A percentile compares a stretch with the other conserved stretches of the same genome.
Conservation (phyloP, 2,797 vertebrate species). For the Botia almorhae region DNA sequence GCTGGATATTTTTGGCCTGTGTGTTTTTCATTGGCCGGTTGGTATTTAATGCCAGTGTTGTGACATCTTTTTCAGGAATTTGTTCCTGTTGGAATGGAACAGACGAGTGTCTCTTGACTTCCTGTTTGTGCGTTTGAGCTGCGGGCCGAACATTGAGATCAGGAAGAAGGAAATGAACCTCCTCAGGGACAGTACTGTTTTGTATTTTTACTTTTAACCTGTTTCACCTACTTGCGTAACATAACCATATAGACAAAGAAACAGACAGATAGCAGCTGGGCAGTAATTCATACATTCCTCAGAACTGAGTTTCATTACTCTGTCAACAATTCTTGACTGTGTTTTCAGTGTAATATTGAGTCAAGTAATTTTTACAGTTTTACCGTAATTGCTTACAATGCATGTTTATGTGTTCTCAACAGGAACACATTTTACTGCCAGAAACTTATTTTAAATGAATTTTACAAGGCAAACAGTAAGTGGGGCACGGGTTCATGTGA, state of each 20-base stretch:
- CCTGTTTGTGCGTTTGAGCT: conserved; percentile 43
- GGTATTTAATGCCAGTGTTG: conserved; percentile 37
- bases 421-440: neutral
- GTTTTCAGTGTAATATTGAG: neutral
- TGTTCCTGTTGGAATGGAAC: conserved; percentile 52
- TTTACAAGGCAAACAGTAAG: neutral
- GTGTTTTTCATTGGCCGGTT: conserved; percentile 22
- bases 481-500: neutral
- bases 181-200: conserved; percentile 31
- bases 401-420: neutral
- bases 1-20: conserved; percentile 26
- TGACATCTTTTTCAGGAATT: conserved; percentile 39
- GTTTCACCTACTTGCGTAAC: conserved; percentile 63
- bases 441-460: neutral
- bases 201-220: conserved; percentile 50
- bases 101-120: conserved; percentile 42
- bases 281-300: conserved; percentile 59
- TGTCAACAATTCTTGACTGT: conserved; percentile 9
- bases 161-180: conserved; percentile 53
- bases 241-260: conserved; percentile 6
- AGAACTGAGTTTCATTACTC: conserved; percentile 7
- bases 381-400: neutral
- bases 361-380: conserved; percentile 10
- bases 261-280: conserved; percentile 46
- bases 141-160: conserved; percentile 49